Evolutionary conservation across 2,113 vertebrate genomes (phyloP).

Genomic region (Melospiza melodia): DNA sequence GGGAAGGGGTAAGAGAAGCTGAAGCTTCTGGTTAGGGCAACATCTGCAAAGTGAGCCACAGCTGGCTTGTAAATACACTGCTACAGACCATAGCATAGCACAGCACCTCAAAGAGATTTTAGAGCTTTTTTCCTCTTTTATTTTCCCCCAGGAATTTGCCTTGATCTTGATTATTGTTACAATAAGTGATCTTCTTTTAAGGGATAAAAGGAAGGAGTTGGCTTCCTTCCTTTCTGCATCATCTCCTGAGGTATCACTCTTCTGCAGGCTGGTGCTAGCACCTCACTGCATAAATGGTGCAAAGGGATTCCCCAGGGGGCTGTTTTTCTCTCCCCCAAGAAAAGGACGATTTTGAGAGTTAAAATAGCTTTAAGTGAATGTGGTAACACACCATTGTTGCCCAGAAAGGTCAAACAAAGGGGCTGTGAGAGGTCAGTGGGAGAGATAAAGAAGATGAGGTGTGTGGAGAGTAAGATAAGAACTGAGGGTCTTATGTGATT

Average conservation of each 20-base stretch:
- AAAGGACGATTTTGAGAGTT: background rate
- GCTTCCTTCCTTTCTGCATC: background rate
- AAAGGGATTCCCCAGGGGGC: background rate
- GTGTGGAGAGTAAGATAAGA: constrained; percentile 9
- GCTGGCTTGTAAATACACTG: background rate
- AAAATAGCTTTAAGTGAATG: background rate
- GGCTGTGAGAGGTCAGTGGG: background rate
- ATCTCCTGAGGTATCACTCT: background rate
- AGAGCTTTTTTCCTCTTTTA: background rate
- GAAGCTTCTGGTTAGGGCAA: background rate
- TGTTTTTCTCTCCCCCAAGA: background rate
- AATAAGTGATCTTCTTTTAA: background rate
- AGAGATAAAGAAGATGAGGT: constrained; percentile 29
- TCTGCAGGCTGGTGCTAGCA: background rate
- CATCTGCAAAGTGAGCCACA: background rate
- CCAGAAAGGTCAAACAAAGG: background rate
- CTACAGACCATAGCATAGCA: background rate
- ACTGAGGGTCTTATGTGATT: accelerated
- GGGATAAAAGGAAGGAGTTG: background rate
- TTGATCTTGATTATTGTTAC: background rate
- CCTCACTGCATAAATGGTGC: background rate
- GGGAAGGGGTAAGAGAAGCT: background rate
- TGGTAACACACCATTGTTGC: background rate
- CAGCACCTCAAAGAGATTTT: background rate
- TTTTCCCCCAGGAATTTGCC: background rate